Conservation (phyloP, 2,113 vertebrate genomes). For the Pelvicachromis taeniatus region DNA sequence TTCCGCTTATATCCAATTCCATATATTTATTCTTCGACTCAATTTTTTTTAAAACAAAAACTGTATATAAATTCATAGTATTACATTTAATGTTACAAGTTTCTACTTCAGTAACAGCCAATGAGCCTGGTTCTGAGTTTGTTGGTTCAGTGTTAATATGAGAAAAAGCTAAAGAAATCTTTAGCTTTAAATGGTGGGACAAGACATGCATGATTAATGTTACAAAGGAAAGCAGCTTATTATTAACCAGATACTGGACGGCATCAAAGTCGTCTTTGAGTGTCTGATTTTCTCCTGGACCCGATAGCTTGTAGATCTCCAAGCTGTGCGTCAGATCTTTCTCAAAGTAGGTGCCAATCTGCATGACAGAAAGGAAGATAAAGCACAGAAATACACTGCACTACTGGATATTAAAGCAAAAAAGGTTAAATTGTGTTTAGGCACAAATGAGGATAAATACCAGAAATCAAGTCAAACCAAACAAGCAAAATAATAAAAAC, state of each 20-base stretch:
- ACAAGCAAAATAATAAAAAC: neutral
- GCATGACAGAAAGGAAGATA: neutral
- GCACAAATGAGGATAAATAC: neutral
- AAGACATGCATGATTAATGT: neutral
- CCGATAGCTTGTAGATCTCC: slow-evolving; percentile 41
- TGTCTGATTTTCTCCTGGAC: slow-evolving; percentile 18
- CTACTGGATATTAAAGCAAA: neutral
- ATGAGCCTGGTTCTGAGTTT: neutral
- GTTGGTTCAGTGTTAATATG: neutral
- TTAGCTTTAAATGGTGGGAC: neutral
- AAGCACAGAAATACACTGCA: neutral
- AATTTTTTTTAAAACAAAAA: neutral
- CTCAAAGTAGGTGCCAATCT: slow-evolving; percentile 62
- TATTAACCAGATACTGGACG: slow-evolving; percentile 53
- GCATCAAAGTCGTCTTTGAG: slow-evolving; percentile 58
- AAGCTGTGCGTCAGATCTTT: slow-evolving; percentile 53
- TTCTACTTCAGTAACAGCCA: neutral
- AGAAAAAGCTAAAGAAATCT: no score
- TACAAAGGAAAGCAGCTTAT: neutral
- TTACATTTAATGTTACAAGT: neutral
- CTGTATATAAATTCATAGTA: neutral
- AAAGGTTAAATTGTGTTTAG: neutral
- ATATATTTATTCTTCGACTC: neutral
- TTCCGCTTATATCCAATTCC: neutral
- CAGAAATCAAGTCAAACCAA: neutral